Evolutionary conservation across 1,140 invertebrate genomes (phyloP).

Genomic region (Apis florea): DNA sequence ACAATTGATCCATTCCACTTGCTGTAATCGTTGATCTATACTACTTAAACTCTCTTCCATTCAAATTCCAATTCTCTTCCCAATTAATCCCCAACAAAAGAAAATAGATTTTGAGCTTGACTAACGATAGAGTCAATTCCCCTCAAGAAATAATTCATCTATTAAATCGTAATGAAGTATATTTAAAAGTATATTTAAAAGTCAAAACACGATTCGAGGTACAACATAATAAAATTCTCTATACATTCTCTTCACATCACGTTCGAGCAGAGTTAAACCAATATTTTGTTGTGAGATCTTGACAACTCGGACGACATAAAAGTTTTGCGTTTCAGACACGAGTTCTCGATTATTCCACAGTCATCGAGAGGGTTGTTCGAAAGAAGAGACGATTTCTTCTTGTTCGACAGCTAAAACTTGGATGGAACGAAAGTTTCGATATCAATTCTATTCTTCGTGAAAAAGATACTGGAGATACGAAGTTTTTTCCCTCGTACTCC

Average conservation of each 20-base stretch:
- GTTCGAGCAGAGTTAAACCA: not conserved
- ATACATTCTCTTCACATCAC: not conserved
- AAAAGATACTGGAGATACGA: not conserved
- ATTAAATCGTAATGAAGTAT: too few species aligned
- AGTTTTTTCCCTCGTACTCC: not conserved
- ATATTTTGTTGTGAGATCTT: not conserved
- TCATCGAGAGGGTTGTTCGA: not conserved
- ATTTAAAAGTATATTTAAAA: too few species aligned
- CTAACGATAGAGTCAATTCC: too few species aligned
- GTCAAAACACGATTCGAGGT: not conserved
- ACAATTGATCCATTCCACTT: not conserved
- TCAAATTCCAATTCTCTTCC: not conserved
- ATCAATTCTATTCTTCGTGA: not conserved
- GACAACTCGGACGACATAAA: not conserved
- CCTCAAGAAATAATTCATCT: too few species aligned
- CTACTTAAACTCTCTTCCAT: not conserved
- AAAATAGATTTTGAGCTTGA: too few species aligned
- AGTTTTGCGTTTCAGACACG: not conserved
- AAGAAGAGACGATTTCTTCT: not conserved
- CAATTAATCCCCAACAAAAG: too few species aligned
- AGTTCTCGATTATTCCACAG: not conserved
- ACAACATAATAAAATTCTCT: not conserved
- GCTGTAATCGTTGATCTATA: not conserved
- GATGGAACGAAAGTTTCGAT: slow-evolving; percentile 18
- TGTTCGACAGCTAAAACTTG: not conserved